These are phyloP conservation scores for Steinernema hermaphroditum DNA, from an alignment of 2,888 invertebrate genomes.

Conservation along the genomic window DNA sequence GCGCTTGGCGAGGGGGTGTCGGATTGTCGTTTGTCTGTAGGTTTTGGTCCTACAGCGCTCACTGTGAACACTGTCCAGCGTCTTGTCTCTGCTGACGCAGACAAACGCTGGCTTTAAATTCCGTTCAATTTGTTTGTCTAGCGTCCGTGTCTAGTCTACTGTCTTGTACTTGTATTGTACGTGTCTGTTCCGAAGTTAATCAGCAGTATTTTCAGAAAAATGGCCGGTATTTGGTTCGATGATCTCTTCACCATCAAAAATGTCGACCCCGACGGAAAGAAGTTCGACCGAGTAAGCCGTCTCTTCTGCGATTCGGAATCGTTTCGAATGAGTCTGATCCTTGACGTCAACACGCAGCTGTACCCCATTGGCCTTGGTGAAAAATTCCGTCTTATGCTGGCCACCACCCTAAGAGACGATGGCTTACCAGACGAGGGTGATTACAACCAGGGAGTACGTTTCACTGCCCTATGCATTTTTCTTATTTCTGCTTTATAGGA, in stretches of 20 bases:
- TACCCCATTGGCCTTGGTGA: conserved; percentile 91
- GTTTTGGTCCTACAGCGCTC: too few species aligned
- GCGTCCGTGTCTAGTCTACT: too few species aligned
- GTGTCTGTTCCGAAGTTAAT: too few species aligned
- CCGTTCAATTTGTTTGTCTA: too few species aligned
- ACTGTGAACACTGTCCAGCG: too few species aligned
- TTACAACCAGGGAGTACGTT: conserved; percentile 77
- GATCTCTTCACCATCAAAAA: conserved; percentile 99
- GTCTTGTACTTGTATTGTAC: too few species aligned
- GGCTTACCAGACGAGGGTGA: conserved; percentile 94
- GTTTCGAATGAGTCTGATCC: conserved; percentile 98
- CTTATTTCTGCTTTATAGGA: conserved; percentile 51
- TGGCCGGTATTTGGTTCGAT: conserved; percentile 84
- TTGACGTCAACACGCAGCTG: conserved; percentile 96
- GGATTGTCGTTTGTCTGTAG: too few species aligned
- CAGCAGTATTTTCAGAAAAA: too few species aligned
- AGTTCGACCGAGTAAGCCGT: conserved; percentile 83
- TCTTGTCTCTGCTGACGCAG: too few species aligned
- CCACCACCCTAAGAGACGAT: conserved; percentile 91
- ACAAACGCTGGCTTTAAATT: too few species aligned
- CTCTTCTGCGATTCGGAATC: conserved; percentile 98
- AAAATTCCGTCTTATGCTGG: conserved; percentile 80
- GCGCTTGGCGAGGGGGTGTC: too few species aligned
- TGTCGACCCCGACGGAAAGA: conserved; percentile 97
- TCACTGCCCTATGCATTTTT: not conserved